Base-by-base conservation (phyloP, 2,113 vertebrate genomes). In the Clarias magur region DNA sequence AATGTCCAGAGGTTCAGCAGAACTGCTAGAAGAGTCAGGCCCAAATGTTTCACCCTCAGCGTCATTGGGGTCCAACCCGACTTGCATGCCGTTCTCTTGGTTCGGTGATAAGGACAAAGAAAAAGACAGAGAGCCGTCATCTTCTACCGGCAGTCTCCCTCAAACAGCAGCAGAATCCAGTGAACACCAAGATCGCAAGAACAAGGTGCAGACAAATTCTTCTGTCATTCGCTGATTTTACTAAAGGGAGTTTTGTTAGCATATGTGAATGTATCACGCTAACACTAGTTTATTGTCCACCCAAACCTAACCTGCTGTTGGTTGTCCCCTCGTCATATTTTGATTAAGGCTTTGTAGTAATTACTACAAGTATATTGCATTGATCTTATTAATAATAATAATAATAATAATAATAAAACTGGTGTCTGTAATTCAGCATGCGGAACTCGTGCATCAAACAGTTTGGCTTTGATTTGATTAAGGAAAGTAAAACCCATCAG, bases 21-120 rank as follows among this genome's bases (percentile, higher is more conserved):
- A 98, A 88, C 91, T 98, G 87, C 91, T 98, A 89, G 96, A 97
- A 57, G 96, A 97, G 76, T 95, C 95, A 67, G 96, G 95, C 86
- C 96, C 95, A 85, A 96, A 96, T 88, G 82, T 97, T 0, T 97
- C 96, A 60, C 96, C 97, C 12, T 95, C 97, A 6, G 97, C 97
- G 78, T 97, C 97, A 0, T 95, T 97, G 93, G 95, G 96, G 2
- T 96, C 97, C 85, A 96, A 95, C 90, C 97, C 97, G 15, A 97
- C 97, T 70, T 98, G 97, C 82, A 97, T 98, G 96, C 97, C 97
- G 81, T 98, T 98, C 92, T 97, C 96, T 91, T 97, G 97, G 97
- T 98, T 97, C 90, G 96, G 97, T 87, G 97, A 97, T 91, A 97
- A 96, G 92, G 96, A 97, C 78, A 95, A 94, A 88, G 97, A 96